Conservation (phyloP, 1,140 invertebrate genomes). For the Drosophila nasuta region DNA sequence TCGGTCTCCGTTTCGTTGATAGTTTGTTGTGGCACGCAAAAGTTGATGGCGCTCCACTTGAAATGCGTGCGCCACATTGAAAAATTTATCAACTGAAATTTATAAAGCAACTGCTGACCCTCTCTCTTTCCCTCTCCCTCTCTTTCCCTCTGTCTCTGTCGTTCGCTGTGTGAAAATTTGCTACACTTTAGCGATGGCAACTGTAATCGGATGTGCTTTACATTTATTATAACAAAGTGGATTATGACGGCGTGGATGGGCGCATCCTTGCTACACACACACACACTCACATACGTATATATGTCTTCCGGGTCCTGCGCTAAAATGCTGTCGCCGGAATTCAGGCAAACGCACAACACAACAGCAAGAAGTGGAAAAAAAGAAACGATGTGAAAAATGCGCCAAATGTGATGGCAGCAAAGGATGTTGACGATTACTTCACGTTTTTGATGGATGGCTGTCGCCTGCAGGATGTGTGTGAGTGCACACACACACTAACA, state of each 20-base stretch:
- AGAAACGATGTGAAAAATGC: constrained; percentile 41
- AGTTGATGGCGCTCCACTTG: constrained; percentile 41
- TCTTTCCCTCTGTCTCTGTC: not conserved
- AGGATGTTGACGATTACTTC: constrained; percentile 82
- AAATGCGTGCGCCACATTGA: constrained; percentile 70
- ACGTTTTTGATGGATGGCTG: constrained; percentile 71
- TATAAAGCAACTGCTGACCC: constrained; percentile 45
- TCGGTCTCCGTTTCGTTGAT: too few species aligned
- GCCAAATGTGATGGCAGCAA: constrained; percentile 61
- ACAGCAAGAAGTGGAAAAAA: constrained; percentile 9
- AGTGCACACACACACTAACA: not conserved
- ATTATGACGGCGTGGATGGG: constrained; percentile 68
- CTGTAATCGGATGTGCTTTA: constrained; percentile 83
- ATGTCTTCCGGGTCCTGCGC: constrained; percentile 20
- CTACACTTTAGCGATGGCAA: constrained; percentile 80
- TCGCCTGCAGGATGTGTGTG: constrained; percentile 37
- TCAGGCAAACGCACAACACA: constrained; percentile 56
- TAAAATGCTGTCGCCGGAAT: constrained; percentile 59
- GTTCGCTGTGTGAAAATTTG: constrained; percentile 75
- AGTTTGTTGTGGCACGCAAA: constrained; percentile 59
- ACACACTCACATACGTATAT: constrained; percentile 40
- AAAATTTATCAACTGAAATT: constrained; percentile 78
- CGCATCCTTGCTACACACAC: constrained; percentile 64
- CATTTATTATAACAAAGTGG: constrained; percentile 84
- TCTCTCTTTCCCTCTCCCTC: too few species aligned